A percentile compares a stretch with the other conserved stretches of the same genome.
phyloP scores from a whole-genome alignment of 2,113 vertebrate genomes.

The Microtus richardsoni region DNA sequence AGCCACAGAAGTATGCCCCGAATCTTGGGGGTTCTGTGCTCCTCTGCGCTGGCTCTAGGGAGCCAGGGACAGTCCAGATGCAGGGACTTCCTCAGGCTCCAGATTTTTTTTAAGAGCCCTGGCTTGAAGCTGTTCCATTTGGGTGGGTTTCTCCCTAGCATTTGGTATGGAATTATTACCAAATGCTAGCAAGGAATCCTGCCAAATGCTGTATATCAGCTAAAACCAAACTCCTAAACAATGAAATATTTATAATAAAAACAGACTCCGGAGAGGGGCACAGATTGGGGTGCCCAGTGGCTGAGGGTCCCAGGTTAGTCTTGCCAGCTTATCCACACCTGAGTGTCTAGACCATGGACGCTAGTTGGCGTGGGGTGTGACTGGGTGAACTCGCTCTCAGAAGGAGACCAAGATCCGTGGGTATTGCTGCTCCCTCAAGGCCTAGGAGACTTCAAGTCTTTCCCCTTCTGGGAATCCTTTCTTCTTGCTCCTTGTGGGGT shows the following conservation, averaged over 20 bases:
- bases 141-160: slow-evolving; percentile 80
- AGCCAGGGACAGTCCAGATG: slow-evolving; percentile 24
- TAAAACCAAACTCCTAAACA: slow-evolving; percentile 81
- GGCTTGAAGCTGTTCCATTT: slow-evolving; percentile 76
- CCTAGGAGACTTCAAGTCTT: not conserved
- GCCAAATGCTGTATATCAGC: slow-evolving; percentile 81
- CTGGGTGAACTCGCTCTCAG: fast-evolving
- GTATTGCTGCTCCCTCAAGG: fast-evolving
- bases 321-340: not conserved
- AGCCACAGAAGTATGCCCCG: fast-evolving
- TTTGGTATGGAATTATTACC: slow-evolving; percentile 84
- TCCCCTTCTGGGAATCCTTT: not conserved
- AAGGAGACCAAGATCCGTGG: not conserved
- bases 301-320: not conserved
- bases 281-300: slow-evolving; percentile 66
- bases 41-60: not conserved
- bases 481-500: not conserved
- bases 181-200: slow-evolving; percentile 78
- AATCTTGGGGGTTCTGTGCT: fast-evolving
- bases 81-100: slow-evolving; percentile 45
- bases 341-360: fast-evolving
- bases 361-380: not conserved
- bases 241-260: slow-evolving; percentile 82
- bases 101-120: slow-evolving; percentile 69
- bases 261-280: slow-evolving; percentile 67